A percentile compares a stretch with the other conserved stretches of the same genome.
Evolutionary conservation across 2,888 invertebrate genomes (phyloP).

Genomic region (Orthosia cruda): DNA sequence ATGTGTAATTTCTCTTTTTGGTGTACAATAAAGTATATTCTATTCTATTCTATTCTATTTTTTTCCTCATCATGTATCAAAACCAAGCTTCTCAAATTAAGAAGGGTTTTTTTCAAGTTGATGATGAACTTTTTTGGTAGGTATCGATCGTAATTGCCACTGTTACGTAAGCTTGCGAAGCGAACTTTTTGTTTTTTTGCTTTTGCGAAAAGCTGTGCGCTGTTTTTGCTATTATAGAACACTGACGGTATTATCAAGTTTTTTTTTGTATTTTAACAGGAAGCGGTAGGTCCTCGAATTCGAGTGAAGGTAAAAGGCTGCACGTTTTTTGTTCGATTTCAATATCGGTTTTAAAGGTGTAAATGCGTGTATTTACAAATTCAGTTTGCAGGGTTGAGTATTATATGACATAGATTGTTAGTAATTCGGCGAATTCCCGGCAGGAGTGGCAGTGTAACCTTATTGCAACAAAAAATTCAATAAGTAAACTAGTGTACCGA

Average conservation of each 20-base stretch:
- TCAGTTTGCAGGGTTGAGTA: background rate
- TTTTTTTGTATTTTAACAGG: slow-evolving; percentile 26
- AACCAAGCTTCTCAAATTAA: background rate
- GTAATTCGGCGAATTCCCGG: no score
- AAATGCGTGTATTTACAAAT: background rate
- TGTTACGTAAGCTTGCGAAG: slow-evolving; percentile 47
- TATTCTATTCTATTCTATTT: no score
- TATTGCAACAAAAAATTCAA: no score
- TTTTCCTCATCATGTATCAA: background rate
- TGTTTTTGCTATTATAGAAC: slow-evolving; percentile 18
- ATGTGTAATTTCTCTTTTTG: no score
- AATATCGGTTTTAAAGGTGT: background rate
- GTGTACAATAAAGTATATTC: no score
- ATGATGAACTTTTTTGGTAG: background rate
- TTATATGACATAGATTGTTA: no score
- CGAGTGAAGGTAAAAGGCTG: background rate
- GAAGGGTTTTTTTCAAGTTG: background rate
- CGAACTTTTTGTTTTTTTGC: slow-evolving; percentile 44
- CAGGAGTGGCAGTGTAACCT: no score
- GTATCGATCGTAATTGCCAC: slow-evolving; percentile 22
- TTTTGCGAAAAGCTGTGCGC: slow-evolving; percentile 52
- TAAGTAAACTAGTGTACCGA: no score
- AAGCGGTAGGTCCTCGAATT: background rate
- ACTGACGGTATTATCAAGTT: slow-evolving; percentile 4
- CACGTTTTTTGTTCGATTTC: background rate